These are phyloP conservation scores for Rhagium mordax DNA, from an alignment of 2,888 invertebrate species.

Conservation along the genomic window DNA sequence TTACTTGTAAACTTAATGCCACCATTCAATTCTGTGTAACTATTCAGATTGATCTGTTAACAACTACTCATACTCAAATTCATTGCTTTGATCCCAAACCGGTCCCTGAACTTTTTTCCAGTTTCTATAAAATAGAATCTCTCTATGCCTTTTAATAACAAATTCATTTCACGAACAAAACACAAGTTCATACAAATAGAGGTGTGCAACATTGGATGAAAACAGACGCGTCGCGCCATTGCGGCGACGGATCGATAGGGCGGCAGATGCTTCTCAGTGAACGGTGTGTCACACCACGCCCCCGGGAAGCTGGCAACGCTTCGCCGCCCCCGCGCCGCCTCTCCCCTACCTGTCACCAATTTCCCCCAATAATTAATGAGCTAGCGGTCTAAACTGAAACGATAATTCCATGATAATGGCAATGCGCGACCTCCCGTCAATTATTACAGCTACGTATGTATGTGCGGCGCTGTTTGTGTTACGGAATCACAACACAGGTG, in stretches of 20 bases:
- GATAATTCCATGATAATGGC: conserved; percentile 73
- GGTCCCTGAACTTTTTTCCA: neutral
- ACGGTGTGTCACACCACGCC: conserved; percentile 52
- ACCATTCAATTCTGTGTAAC: no score
- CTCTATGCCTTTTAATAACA: neutral
- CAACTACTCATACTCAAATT: neutral
- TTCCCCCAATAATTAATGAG: conserved; percentile 67
- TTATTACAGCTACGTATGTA: conserved; percentile 54
- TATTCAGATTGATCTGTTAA: no score
- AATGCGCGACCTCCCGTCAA: conserved; percentile 69
- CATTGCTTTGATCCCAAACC: neutral
- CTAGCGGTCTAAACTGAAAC: conserved; percentile 70
- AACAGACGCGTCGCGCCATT: conserved; percentile 61
- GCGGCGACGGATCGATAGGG: conserved; percentile 61
- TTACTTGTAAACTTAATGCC: no score
- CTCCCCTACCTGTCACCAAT: conserved; percentile 63
- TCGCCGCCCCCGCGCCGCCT: conserved; percentile 45
- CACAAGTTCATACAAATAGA: neutral
- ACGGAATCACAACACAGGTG: neutral
- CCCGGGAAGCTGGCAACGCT: conserved; percentile 54
- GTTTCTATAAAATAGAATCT: neutral
- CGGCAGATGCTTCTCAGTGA: conserved; percentile 60
- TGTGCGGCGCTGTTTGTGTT: neutral
- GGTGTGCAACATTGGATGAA: conserved; percentile 16
- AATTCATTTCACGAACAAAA: neutral